Base-by-base conservation (phyloP, 2,797 vertebrate genomes). In the Bradypodion pumilum region DNA sequence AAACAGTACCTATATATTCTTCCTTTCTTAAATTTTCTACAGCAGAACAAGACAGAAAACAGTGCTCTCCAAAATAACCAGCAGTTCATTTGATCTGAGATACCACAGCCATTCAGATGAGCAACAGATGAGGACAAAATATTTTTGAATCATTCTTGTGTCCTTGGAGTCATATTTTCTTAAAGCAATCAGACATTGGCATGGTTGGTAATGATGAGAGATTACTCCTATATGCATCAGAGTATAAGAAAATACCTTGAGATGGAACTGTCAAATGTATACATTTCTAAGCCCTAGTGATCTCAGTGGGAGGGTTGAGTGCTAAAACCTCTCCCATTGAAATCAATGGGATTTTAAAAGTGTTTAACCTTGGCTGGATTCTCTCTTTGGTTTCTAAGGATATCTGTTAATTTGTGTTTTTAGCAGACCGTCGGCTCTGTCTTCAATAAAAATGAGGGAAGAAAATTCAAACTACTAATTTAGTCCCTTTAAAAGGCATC, bases 401-500 rank as follows among this genome's bases (percentile, higher is more conserved):
- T 95, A 95, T 96, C 94, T 94, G 94, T 96, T 94, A 94, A 94
- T 94, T 92, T 92, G 94, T 93, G 90, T 90, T 95, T 85, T 95
- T 94, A 92, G 4, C 69, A 92, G 89, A 91, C 74, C 86, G 89
- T 86, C 89, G 92, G 86, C 82, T 96, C 95, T 96, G 95, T 94
- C 94, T 96, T 96, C 95, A 96, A 94, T 96, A 95, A 96, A 96
- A 95, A 84, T 32, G 93, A 86, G 92, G 85, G 90, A 94, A 96
- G 94, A 96, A 85, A 81, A 96, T 91, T 95, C 89, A 94, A 97
- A 95, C 95, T 96, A 97, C 95, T 97, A 95, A 97, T 98, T 97
- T 96, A 94, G 93, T 94, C 96, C 95, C 94, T 95, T 95, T 95
- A 95, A 96, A 95, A 96, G 94, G 90, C 93, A 96, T 96, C 93